Conservation (phyloP, 2,888 invertebrate species). For the Busseola fusca region DNA sequence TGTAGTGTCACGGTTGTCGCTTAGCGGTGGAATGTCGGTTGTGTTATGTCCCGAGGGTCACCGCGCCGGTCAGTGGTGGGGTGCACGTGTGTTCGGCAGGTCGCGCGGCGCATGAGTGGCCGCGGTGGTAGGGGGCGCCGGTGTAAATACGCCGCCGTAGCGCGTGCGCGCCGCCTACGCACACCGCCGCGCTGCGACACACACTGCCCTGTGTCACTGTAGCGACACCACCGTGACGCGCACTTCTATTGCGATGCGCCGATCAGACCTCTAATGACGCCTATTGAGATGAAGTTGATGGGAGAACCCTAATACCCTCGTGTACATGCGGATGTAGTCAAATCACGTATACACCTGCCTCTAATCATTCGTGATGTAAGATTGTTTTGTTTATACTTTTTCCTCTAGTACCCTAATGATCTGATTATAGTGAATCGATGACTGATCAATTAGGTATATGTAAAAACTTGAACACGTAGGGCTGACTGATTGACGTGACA, state of each 20-base stretch:
- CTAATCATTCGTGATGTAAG: slow-evolving; percentile 57
- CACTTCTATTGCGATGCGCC: slow-evolving; percentile 57
- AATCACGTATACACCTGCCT: slow-evolving; percentile 58
- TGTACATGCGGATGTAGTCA: slow-evolving; percentile 66
- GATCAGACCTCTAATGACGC: slow-evolving; percentile 68
- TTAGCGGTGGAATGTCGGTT: slow-evolving; percentile 69
- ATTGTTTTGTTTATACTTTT: slow-evolving; percentile 30
- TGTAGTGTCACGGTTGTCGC: slow-evolving; percentile 73
- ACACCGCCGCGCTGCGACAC: slow-evolving; percentile 69
- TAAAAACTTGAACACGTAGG: slow-evolving; percentile 42
- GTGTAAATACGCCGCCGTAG: slow-evolving; percentile 86
- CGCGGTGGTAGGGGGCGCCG: slow-evolving; percentile 87
- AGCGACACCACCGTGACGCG: slow-evolving; percentile 63
- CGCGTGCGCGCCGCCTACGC: slow-evolving; percentile 83
- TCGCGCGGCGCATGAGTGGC: slow-evolving; percentile 88
- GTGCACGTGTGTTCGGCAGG: slow-evolving; percentile 85
- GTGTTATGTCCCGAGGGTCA: slow-evolving; percentile 74
- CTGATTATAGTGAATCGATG: slow-evolving; percentile 33
- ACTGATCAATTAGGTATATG: slow-evolving; percentile 23
- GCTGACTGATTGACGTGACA: slow-evolving; percentile 51
- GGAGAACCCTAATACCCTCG: slow-evolving; percentile 69
- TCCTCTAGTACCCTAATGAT: slow-evolving; percentile 36
- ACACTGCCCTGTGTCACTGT: slow-evolving; percentile 64
- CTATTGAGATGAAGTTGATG: slow-evolving; percentile 71
- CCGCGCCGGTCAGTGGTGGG: slow-evolving; percentile 77